Evolutionary conservation across 2,888 invertebrate genomes (phyloP), one percentile per base, ranked within the genome.

Genomic region (Drosophila sordidula): DNA sequence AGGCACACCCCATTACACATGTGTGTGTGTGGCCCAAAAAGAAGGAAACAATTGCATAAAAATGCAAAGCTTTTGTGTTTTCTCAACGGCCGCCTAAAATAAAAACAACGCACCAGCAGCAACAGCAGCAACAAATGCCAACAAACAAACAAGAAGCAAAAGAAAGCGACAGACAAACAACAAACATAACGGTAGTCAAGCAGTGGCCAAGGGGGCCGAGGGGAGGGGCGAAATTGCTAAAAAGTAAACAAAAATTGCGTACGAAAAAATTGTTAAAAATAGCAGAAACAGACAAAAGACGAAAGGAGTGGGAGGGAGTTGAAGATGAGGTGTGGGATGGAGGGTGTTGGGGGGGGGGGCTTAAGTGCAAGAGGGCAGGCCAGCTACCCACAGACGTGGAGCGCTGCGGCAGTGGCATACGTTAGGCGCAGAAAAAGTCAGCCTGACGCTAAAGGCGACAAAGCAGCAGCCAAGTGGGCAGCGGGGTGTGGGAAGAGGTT

Each of bases 21-120:
- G 65, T 41, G 39, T 38, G 44, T 39, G 41, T 5, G 11, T 6
- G 26, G 11, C n/a, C 29, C 11, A 67, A 41, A 63, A 25, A 54
- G 59, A 49, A 42, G 16, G 54, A 70, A 50, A 87, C 52, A 75
- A 41, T 44, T 52, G 56, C 44, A 69, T 65, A 70, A 67, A 70
- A 69, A 57, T 63, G 65, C 78, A 87, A 81, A 87, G 89, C 78
- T 84, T 73, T 87, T 80, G 87, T 87, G 87, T 80, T 87, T 72
- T 70, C 89, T 82, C 88, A 73, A 70, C 76, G 70, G 55, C 42
- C 52, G 82, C 76, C 88, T 84, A 87, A 89, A 85, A 85, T 79
- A 88, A 88, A 89, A 89, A 78, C 54, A 86, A 74, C 70, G 62
- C 54, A 64, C 29, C 44, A 44, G 50, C 54, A 67, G 47, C 59